Percentiles rank a stretch among this genome's conserved stretches.
phyloP scores from a whole-genome alignment of 1,140 invertebrate genomes.

The Bombus pyrosoma region DNA sequence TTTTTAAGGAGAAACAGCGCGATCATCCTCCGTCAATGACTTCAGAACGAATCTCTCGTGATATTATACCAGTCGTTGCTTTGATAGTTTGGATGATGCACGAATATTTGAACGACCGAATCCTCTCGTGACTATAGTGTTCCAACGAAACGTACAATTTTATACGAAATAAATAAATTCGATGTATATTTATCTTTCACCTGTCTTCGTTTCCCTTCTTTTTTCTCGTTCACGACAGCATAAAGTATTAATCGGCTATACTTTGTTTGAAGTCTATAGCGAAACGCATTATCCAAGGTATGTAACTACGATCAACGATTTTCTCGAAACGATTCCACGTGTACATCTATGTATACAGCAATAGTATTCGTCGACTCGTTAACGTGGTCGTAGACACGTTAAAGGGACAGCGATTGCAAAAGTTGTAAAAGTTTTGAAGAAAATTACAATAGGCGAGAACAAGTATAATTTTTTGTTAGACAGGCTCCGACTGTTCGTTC shows the following conservation, averaged over 20 bases:
- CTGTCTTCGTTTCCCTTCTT: background rate
- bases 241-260: constrained; percentile 4
- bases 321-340: background rate
- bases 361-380: background rate
- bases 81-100: background rate
- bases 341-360: background rate
- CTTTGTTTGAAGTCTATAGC: background rate
- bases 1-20: background rate
- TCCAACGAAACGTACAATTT: constrained; percentile 24
- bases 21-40: background rate
- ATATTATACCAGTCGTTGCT: background rate
- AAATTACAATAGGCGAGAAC: constrained; percentile 22
- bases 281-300: background rate
- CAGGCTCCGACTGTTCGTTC: constrained; percentile 20
- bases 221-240: background rate
- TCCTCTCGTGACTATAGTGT: background rate
- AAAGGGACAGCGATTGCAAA: constrained; percentile 38
- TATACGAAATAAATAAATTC: constrained; percentile 15
- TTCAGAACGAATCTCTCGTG: background rate
- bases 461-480: constrained; percentile 39
- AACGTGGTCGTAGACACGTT: constrained; percentile 11
- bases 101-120: constrained; percentile 23
- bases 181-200: background rate
- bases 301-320: background rate
- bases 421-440: constrained; percentile 52